Percentiles rank a stretch among this genome's conserved stretches.
Evolutionary conservation across 2,113 vertebrate species (phyloP).

Genomic region (Gavia stellata): DNA sequence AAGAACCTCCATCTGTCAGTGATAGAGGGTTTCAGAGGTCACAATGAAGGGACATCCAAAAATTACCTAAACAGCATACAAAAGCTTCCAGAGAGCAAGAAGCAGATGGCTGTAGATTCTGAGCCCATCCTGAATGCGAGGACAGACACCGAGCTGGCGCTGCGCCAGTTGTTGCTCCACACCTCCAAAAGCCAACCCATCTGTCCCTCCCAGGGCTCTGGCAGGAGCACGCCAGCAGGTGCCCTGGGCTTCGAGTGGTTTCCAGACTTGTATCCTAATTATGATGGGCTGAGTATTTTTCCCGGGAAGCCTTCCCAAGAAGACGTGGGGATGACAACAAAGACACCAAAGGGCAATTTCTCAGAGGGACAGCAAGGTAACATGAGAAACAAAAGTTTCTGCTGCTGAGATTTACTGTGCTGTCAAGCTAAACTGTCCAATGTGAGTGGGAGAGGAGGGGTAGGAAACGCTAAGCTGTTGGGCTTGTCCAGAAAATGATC

Average conservation of each 20-base stretch:
- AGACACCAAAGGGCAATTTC: not conserved
- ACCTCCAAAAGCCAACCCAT: not conserved
- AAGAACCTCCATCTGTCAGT: not conserved
- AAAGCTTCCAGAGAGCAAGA: not conserved
- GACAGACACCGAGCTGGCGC: not conserved
- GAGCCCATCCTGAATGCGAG: not conserved
- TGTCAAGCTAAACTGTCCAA: fast-evolving
- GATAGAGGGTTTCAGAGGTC: not conserved
- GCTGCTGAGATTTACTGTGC: not conserved
- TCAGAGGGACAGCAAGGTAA: slow-evolving; percentile 52
- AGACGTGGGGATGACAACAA: fast-evolving
- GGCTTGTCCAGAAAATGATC: not conserved
- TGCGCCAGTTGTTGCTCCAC: not conserved
- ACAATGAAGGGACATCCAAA: not conserved
- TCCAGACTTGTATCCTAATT: slow-evolving; percentile 67
- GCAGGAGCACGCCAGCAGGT: not conserved
- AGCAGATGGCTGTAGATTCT: not conserved
- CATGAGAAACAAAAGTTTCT: fast-evolving
- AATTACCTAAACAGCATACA: not conserved
- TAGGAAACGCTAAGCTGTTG: not conserved
- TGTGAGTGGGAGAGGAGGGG: not conserved
- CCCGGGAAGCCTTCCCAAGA: not conserved
- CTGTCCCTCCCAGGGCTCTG: not conserved
- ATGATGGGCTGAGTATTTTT: slow-evolving; percentile 41
- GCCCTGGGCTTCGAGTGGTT: slow-evolving; percentile 72